phyloP scores from a whole-genome alignment of 2,888 invertebrate species.

The Nomada lathburiana region DNA sequence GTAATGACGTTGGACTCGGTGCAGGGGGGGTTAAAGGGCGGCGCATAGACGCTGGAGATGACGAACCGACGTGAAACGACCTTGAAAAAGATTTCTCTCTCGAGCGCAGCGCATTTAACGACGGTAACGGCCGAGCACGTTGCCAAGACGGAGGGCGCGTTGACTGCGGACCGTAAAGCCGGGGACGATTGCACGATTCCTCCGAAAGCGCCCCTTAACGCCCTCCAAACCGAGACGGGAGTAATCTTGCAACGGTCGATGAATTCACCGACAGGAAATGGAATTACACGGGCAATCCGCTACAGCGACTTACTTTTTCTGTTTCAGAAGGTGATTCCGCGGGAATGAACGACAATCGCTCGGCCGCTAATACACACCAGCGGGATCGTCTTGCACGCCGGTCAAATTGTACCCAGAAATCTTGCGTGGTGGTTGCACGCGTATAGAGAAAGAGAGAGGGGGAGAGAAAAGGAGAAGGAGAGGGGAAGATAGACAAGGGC shows the following conservation, averaged over 20 bases:
- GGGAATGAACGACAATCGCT: constrained; percentile 44
- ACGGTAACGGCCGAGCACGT: constrained; percentile 40
- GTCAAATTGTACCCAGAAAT: constrained; percentile 39
- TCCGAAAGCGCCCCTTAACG: constrained; percentile 30
- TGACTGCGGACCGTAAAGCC: constrained; percentile 1
- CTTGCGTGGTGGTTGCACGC: not conserved
- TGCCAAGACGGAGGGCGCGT: constrained; percentile 3
- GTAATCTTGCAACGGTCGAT: constrained; percentile 40
- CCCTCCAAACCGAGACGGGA: constrained; percentile 20
- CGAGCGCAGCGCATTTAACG: constrained; percentile 22
- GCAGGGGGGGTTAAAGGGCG: constrained; percentile 3
- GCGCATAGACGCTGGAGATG: constrained; percentile 1
- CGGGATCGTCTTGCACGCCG: constrained; percentile 38
- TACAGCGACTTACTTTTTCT: constrained; percentile 40
- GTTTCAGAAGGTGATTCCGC: constrained; percentile 56
- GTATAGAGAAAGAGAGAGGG: too few relatives aligned
- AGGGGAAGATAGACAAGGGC: constrained; percentile 8
- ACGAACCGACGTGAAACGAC: constrained; percentile 50
- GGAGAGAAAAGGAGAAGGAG: not conserved
- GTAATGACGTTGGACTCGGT: constrained; percentile 16
- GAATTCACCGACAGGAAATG: constrained; percentile 38
- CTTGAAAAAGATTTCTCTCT: constrained; percentile 56
- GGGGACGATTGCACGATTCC: constrained; percentile 20
- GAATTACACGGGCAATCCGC: constrained; percentile 52
- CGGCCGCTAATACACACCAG: constrained; percentile 46